Base-by-base conservation (phyloP, 2,888 invertebrate genomes). In the Gastrophysa polygoni region DNA sequence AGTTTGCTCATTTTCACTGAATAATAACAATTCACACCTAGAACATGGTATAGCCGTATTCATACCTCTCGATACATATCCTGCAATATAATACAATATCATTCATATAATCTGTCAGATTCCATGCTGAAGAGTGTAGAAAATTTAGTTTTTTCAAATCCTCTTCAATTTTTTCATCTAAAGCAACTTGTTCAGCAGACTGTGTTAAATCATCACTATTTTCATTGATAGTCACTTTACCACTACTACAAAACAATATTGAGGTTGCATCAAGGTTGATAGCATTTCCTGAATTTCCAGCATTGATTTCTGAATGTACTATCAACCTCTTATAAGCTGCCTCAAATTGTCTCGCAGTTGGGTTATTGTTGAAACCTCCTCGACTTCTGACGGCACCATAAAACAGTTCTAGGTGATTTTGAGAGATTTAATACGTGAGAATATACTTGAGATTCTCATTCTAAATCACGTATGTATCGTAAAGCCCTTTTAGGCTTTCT, bases 331-430 rank as follows among this genome's bases (percentile, higher is more conserved):
- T 47, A 47, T 47, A 47, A 6, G 47, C 47, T 47, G 47, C 20
- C 47, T 47, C 47, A 47, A 47, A 47, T 47, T 47, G 20, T 47
- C 47, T 47, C n/a, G 47, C 47, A 47, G 47, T 47, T 4, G 47
- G 47, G 21, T 47, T 47, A 21, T 47, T 47, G n/a, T 47, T 47
- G 47, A 47, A 47, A 20, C 47, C 47, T 10, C 47, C 47, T 20
- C 47, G 47, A 24, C 24, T 24, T 24, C 24, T 24, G 7, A 24
- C 7, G 24, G 24, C 3, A 24, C 24, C 24, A 24, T 5, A 24
- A 24, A 24, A 24, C 7, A 24, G 7, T 24, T 24, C 24, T 7
- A 24, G 24, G 24, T 24, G 47, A 20, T 18, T 20, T 10, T 47
- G 20, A 4, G 47, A 47, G 3, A 20, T 21, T 47, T 47, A 20